phyloP scores from a whole-genome alignment of 2,888 invertebrate genomes.

The Agrotis exclamationis region DNA sequence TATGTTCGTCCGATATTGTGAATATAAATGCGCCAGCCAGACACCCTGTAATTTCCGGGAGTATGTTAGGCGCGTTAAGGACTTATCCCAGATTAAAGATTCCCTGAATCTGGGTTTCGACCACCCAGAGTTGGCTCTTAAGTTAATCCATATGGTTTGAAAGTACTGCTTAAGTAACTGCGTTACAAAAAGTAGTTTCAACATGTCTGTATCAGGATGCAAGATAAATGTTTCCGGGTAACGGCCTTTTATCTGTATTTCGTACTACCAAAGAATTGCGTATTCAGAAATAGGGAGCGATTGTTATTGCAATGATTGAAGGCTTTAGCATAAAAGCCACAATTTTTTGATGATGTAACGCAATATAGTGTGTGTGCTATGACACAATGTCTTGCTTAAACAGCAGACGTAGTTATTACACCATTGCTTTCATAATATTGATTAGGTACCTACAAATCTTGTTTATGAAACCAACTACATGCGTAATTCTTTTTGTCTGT shows the following conservation, averaged over 20 bases:
- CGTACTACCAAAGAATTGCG: no score
- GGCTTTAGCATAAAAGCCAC: slow-evolving; percentile 5
- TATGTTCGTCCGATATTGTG: slow-evolving; percentile 5
- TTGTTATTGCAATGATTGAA: background rate
- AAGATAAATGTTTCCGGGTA: slow-evolving; percentile 8
- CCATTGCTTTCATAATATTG: slow-evolving; percentile 30
- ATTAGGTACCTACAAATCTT: slow-evolving; percentile 24
- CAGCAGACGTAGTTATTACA: slow-evolving; percentile 27
- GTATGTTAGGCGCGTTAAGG: no score
- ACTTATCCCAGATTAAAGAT: no score
- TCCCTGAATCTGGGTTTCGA: background rate
- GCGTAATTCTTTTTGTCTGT: slow-evolving; percentile 8
- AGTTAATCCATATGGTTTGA: background rate
- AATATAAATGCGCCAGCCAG: background rate
- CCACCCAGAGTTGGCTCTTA: background rate
- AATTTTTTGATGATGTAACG: slow-evolving; percentile 14
- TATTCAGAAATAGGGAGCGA: background rate
- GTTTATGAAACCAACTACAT: slow-evolving; percentile 5
- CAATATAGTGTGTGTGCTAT: slow-evolving; percentile 8
- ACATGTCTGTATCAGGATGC: slow-evolving; percentile 1
- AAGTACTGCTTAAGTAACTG: background rate
- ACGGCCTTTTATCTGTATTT: background rate
- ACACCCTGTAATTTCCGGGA: no score
- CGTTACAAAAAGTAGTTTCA: background rate
- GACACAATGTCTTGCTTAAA: slow-evolving; percentile 29